Conservation (phyloP, 2,113 vertebrate species). For the Lutjanus erythropterus region DNA sequence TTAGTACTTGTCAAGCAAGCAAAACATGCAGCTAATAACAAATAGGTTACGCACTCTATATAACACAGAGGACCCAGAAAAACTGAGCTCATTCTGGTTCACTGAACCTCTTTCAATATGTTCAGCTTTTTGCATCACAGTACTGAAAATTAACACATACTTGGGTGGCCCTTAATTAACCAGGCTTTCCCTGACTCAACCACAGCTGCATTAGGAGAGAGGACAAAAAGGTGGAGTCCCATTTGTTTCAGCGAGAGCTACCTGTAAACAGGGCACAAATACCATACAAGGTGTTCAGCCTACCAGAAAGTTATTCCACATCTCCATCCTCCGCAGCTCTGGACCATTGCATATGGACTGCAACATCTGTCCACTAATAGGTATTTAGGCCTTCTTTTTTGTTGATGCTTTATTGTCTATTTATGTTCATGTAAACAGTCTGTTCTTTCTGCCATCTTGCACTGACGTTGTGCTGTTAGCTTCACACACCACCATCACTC, state of each 20-base stretch:
- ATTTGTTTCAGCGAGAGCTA: conserved; percentile 4
- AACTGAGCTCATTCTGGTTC: conserved; percentile 26
- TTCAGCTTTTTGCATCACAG: conserved; percentile 20
- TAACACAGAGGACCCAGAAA: neutral
- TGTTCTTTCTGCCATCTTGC: too few relatives aligned
- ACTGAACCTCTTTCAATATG: conserved; percentile 31
- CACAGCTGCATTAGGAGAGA: neutral
- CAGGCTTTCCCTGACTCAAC: neutral
- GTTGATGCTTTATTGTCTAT: too few relatives aligned
- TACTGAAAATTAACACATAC: conserved; percentile 46
- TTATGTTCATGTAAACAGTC: too few relatives aligned
- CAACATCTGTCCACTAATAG: neutral
- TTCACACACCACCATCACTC: too few relatives aligned
- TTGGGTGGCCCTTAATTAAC: conserved; percentile 46
- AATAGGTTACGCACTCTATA: neutral
- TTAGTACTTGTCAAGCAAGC: conserved; percentile 3
- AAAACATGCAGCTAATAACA: conserved; percentile 29
- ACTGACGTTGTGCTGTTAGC: too few relatives aligned
- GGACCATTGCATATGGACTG: neutral
- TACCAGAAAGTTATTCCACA: neutral
- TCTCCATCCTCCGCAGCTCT: neutral
- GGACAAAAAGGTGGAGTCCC: neutral
- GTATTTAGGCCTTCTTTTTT: neutral
- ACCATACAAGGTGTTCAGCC: neutral
- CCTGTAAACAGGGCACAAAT: neutral